Evolutionary conservation across 1,140 invertebrate species (phyloP).

Genomic region (Eumeta japonica): DNA sequence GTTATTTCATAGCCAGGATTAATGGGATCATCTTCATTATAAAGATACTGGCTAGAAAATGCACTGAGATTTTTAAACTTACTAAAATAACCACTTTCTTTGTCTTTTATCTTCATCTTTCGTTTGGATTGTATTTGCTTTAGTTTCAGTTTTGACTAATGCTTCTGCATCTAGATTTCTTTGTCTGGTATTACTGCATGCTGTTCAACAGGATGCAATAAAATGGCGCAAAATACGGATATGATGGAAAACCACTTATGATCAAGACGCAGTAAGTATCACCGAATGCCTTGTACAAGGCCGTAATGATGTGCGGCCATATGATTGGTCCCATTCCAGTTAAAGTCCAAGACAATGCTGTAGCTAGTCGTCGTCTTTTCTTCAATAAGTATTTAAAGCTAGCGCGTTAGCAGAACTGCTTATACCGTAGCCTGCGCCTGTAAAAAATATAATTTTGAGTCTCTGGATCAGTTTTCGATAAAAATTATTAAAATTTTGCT

Average conservation of each 20-base stretch:
- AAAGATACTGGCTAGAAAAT: constrained; percentile 67
- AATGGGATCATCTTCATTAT: constrained; percentile 63
- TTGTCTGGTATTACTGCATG: constrained; percentile 51
- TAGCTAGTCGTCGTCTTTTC: constrained; percentile 57
- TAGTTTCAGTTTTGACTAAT: too few relatives aligned
- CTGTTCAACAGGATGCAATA: constrained; percentile 64
- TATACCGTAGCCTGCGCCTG: constrained; percentile 63
- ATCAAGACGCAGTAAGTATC: constrained; percentile 60
- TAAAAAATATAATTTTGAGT: constrained; percentile 9
- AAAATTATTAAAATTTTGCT: too few relatives aligned
- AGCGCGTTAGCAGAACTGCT: constrained; percentile 61
- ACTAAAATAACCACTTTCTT: constrained; percentile 44
- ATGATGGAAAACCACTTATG: constrained; percentile 59
- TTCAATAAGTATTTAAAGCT: constrained; percentile 64
- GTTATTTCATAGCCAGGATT: constrained; percentile 65
- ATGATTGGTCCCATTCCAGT: constrained; percentile 61
- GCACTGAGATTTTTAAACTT: constrained; percentile 49
- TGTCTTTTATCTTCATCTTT: constrained; percentile 14
- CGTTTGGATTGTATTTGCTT: constrained; percentile 44
- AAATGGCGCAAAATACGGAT: constrained; percentile 59
- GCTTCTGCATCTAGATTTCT: constrained; percentile 29
- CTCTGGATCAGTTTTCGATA: background rate
- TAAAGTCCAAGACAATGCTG: constrained; percentile 61
- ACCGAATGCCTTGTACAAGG: constrained; percentile 53
- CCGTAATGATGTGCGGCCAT: constrained; percentile 59